Conservation (phyloP, 2,888 invertebrate genomes). For the Apotomis betuletana region DNA sequence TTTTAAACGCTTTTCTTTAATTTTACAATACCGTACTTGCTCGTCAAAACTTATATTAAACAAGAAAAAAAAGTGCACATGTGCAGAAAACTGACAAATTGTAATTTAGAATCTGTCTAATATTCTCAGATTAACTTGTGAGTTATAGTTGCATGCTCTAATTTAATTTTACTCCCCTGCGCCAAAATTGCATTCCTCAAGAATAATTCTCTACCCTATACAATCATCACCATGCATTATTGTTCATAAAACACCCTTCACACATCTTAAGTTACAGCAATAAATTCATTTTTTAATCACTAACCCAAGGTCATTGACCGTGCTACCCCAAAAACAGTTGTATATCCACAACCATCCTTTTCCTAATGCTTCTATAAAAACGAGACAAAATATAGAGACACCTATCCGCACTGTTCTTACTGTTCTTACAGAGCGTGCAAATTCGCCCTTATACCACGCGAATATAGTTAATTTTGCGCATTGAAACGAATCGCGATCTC, state of each 20-base stretch:
- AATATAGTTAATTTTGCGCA: constrained; percentile 18
- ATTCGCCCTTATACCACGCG: neutral
- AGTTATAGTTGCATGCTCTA: neutral
- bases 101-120: neutral
- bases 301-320: constrained; percentile 30
- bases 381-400: constrained; percentile 5
- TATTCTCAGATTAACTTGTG: neutral
- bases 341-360: constrained; percentile 14
- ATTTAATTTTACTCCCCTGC: constrained; percentile 17
- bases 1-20: too few species aligned
- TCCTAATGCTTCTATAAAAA: neutral
- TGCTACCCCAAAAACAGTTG: constrained; percentile 19
- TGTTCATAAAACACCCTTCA: constrained; percentile 26
- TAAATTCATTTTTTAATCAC: constrained; percentile 34
- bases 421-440: neutral
- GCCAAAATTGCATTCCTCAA: constrained; percentile 7
- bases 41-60: too few species aligned
- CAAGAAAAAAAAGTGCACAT: too few species aligned
- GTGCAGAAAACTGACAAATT: too few species aligned
- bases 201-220: constrained; percentile 13
- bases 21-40: too few species aligned
- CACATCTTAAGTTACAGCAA: constrained; percentile 33
- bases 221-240: constrained; percentile 15
- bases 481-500: constrained; percentile 2
- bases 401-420: neutral